Evolutionary conservation across 2,113 vertebrate genomes (phyloP).

Genomic region (Mormoops blainvillei): DNA sequence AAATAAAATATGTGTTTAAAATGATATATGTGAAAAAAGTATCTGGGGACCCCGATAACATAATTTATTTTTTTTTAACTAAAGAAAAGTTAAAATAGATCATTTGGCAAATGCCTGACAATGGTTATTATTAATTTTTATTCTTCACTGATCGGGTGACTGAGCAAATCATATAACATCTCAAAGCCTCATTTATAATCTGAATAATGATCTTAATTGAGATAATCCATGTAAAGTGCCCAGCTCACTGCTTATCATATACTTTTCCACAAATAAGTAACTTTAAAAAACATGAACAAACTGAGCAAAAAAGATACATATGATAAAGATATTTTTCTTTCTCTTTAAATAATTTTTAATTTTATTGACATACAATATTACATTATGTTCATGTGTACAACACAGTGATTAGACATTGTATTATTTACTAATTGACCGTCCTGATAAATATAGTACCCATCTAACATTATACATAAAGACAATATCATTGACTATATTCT

Average conservation of each 20-base stretch:
- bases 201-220: not conserved
- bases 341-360: not conserved
- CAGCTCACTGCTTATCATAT: not conserved
- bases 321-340: not conserved
- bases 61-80: no score
- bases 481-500: not conserved
- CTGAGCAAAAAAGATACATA: not conserved
- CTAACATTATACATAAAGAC: not conserved
- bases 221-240: not conserved
- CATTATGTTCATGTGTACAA: no score
- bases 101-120: not conserved
- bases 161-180: not conserved
- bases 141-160: not conserved
- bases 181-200: not conserved
- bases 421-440: not conserved
- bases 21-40: not conserved
- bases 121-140: not conserved
- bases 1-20: not conserved
- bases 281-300: not conserved
- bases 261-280: not conserved
- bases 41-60: fast-evolving
- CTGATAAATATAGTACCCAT: not conserved
- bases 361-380: not conserved
- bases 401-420: not conserved
- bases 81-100: not conserved